phyloP scores from a whole-genome alignment of 1,140 invertebrate genomes.

The Rhopalosiphum padi region DNA sequence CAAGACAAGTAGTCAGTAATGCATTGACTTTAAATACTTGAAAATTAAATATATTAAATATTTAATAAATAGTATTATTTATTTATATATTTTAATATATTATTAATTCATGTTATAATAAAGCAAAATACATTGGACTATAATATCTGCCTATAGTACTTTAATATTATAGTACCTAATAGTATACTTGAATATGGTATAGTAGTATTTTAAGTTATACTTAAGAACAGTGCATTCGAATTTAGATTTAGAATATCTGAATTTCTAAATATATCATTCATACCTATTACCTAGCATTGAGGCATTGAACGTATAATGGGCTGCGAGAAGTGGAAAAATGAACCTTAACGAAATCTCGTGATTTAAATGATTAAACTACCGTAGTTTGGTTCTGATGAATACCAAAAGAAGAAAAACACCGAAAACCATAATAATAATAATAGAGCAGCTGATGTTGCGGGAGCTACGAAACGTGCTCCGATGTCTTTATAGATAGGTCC shows the following conservation, averaged over 20 bases:
- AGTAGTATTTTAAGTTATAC: not conserved
- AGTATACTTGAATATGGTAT: not conserved
- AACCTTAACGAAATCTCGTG: not conserved
- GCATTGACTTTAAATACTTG: not conserved
- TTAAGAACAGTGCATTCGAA: not conserved
- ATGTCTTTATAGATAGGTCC: not conserved
- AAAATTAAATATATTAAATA: no score
- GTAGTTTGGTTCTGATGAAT: not conserved
- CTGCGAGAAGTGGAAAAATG: not conserved
- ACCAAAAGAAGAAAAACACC: not conserved
- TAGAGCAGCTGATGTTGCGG: not conserved
- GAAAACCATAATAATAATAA: not conserved
- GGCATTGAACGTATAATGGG: no score
- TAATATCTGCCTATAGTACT: no score
- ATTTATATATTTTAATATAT: no score
- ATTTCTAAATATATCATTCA: not conserved
- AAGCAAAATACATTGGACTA: not conserved
- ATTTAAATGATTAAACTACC: no score
- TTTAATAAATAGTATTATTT: no score
- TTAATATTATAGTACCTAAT: not conserved
- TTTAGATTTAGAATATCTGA: not conserved
- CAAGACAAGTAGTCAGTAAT: not conserved
- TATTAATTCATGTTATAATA: not conserved
- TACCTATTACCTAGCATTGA: not conserved
- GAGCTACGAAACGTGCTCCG: not conserved